A percentile compares a stretch with the other conserved stretches of the same genome.
Evolutionary conservation across 1,140 invertebrate species (phyloP).

Genomic region (Penaeus indicus): DNA sequence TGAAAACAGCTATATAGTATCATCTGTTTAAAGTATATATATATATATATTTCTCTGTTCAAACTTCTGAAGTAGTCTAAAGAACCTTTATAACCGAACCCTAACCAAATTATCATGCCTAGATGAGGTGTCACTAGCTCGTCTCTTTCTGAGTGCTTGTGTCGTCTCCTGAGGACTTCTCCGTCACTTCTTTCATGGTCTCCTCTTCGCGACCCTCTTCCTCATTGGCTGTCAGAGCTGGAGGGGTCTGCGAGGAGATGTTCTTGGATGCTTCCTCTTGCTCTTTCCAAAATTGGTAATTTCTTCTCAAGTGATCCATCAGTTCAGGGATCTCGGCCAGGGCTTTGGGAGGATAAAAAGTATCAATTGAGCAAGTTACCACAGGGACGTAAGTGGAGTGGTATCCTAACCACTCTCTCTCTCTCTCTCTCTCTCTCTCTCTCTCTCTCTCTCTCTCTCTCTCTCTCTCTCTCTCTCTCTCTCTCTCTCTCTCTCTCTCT

Average conservation of each 20-base stretch:
- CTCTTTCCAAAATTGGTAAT: slow-evolving; percentile 93
- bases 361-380: slow-evolving; percentile 6
- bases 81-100: too few relatives aligned
- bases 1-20: too few relatives aligned
- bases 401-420: neutral
- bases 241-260: neutral
- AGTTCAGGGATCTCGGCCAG: slow-evolving; percentile 94
- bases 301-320: slow-evolving; percentile 83
- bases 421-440: neutral
- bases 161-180: neutral
- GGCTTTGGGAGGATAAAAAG: slow-evolving; percentile 74
- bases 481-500: too few relatives aligned
- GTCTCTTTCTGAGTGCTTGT: too few relatives aligned
- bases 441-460: neutral
- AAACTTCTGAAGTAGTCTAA: too few relatives aligned
- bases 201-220: slow-evolving; percentile 10
- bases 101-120: too few relatives aligned
- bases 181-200: neutral
- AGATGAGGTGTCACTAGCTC: neutral
- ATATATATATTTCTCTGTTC: too few relatives aligned
- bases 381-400: neutral
- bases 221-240: neutral
- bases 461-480: too few relatives aligned
- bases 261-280: slow-evolving; percentile 67
- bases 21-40: too few relatives aligned